Evolutionary conservation across 2,888 invertebrate species (phyloP).

Genomic region (Watsonalla binaria): DNA sequence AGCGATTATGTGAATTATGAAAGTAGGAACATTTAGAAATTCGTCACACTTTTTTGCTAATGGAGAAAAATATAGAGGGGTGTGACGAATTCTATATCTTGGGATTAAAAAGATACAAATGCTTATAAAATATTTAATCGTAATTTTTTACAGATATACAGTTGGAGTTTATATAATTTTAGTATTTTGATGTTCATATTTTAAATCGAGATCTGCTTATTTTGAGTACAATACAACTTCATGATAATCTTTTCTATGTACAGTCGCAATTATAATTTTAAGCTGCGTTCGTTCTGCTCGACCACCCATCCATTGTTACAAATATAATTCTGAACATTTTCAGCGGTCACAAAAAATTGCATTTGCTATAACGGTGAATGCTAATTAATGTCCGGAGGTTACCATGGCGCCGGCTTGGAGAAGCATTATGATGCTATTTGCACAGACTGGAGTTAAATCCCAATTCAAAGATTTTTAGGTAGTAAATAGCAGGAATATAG

Average conservation of each 20-base stretch:
- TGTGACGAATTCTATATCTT: background rate
- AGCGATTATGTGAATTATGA: slow-evolving; percentile 36
- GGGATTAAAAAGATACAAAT: background rate
- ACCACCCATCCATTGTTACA: background rate
- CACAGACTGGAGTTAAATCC: too few relatives aligned
- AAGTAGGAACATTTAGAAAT: slow-evolving; percentile 21
- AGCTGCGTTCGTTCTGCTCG: background rate
- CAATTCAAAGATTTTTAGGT: too few relatives aligned
- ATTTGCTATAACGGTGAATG: background rate
- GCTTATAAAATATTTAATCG: background rate
- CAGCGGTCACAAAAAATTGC: slow-evolving; percentile 1
- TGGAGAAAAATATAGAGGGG: background rate
- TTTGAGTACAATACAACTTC: background rate
- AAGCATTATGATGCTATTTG: too few relatives aligned
- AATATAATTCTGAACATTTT: background rate
- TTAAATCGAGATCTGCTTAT: background rate
- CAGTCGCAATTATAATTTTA: background rate
- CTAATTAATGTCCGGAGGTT: background rate
- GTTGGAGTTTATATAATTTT: background rate
- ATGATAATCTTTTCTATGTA: background rate
- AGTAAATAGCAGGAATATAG: too few relatives aligned
- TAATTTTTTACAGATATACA: background rate
- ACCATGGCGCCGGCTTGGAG: background rate
- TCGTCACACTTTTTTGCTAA: slow-evolving; percentile 16
- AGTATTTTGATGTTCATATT: background rate